These are phyloP conservation scores for Setipinna tenuifilis DNA, from an alignment of 2,797 vertebrate genomes.

Conservation along the genomic window DNA sequence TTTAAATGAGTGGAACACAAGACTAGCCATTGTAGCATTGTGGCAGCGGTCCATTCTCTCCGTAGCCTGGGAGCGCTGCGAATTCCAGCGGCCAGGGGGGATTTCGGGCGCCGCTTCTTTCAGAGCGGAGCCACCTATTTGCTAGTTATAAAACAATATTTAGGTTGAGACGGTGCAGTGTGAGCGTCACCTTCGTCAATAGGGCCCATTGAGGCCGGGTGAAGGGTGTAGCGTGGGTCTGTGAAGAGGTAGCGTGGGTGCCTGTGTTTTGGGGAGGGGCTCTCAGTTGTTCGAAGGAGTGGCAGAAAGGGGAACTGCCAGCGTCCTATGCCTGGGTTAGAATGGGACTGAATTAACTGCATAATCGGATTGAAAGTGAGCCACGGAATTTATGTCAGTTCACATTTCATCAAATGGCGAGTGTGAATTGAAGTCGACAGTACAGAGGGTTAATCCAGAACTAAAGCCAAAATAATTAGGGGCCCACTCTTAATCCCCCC, in stretches of 20 bases:
- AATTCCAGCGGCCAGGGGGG: conserved; percentile 70
- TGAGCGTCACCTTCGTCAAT: conserved; percentile 82
- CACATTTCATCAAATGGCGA: conserved; percentile 84
- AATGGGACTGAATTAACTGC: conserved; percentile 81
- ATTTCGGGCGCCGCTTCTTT: conserved; percentile 73
- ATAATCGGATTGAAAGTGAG: conserved; percentile 87
- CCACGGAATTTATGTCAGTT: conserved; percentile 89
- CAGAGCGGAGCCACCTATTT: conserved; percentile 82
- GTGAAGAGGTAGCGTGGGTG: conserved; percentile 75
- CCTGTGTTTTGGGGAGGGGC: conserved; percentile 74
- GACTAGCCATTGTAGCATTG: conserved; percentile 55
- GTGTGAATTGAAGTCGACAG: conserved; percentile 78
- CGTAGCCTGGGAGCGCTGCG: conserved; percentile 50
- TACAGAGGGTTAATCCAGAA: conserved; percentile 84
- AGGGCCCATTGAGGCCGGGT: conserved; percentile 78
- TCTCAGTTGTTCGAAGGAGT: conserved; percentile 74
- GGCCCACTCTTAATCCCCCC: conserved; percentile 83
- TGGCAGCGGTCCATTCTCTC: conserved; percentile 16
- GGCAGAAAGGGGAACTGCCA: conserved; percentile 80
- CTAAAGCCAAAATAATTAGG: conserved; percentile 91
- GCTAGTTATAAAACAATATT: conserved; percentile 89
- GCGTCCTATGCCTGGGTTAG: conserved; percentile 80
- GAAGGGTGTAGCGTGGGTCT: conserved; percentile 82
- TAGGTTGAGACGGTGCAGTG: conserved; percentile 80
- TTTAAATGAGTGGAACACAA: conserved; percentile 49